Evolutionary conservation across 2,797 vertebrate species (phyloP).

Genomic region (Serranus cabrilla): DNA sequence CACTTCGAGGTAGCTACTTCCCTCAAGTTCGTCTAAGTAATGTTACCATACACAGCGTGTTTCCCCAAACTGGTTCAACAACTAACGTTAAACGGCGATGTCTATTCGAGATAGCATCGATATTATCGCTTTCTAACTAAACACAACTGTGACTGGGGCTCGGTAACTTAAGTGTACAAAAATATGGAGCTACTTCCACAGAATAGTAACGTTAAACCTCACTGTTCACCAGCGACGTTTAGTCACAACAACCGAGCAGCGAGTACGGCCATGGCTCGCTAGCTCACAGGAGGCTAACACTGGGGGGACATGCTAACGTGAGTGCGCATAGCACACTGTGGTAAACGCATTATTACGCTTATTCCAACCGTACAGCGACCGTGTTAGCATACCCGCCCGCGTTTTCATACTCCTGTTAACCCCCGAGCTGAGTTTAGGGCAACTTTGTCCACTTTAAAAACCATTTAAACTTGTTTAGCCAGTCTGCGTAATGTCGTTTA

Average conservation of each 20-base stretch:
- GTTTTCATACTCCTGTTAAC: accelerated
- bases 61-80: conserved; percentile 54
- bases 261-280: conserved; percentile 38
- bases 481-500: conserved; percentile 71
- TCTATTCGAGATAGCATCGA: not conserved
- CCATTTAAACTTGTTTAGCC: conserved; percentile 69
- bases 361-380: not conserved
- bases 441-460: conserved; percentile 74
- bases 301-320: conserved; percentile 65
- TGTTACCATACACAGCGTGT: conserved; percentile 18
- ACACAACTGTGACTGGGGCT: not conserved
- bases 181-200: not conserved
- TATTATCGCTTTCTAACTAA: not conserved
- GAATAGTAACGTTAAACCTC: not conserved
- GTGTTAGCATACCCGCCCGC: accelerated
- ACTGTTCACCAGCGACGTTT: not conserved
- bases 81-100: conserved; percentile 15
- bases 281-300: conserved; percentile 64
- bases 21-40: conserved; percentile 41
- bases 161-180: accelerated
- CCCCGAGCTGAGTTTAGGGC: conserved; percentile 52
- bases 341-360: conserved; percentile 20
- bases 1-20: conserved; percentile 31
- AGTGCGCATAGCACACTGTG: conserved; percentile 35
- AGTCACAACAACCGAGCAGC: conserved; percentile 21